Conservation (phyloP, 2,113 vertebrate species). For the Serilophus lunatus region DNA sequence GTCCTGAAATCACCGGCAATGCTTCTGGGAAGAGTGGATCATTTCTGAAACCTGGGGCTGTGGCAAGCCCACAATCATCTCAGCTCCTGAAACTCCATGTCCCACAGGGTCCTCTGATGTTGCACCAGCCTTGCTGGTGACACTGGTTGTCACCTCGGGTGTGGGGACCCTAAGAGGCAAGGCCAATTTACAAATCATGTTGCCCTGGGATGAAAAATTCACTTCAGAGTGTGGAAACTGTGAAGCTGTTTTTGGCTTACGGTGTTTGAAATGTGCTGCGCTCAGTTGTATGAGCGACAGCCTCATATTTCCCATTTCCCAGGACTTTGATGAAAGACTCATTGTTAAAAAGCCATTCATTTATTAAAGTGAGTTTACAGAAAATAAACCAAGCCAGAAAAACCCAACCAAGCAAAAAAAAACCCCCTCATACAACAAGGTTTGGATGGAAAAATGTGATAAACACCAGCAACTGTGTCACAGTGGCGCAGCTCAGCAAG, state of each 20-base stretch:
- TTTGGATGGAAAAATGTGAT: neutral
- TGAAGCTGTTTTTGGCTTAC: neutral
- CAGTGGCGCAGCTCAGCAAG: neutral
- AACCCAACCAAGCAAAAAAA: neutral
- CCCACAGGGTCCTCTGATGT: neutral
- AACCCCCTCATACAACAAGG: too few relatives aligned
- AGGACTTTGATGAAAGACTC: neutral
- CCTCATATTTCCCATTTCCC: neutral
- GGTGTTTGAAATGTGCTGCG: rapidly evolving
- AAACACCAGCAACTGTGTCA: neutral
- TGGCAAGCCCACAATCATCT: neutral
- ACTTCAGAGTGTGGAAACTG: rapidly evolving
- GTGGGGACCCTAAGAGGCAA: neutral
- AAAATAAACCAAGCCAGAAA: neutral
- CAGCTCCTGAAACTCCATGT: neutral
- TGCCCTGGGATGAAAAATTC: neutral
- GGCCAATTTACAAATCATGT: neutral
- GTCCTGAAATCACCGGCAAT: neutral
- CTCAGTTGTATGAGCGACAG: neutral
- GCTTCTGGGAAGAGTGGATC: neutral
- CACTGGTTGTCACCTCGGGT: neutral
- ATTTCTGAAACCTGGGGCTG: neutral
- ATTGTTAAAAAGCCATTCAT: neutral
- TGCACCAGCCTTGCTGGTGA: neutral
- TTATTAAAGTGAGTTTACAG: neutral